Evolutionary conservation across 2,888 invertebrate genomes (phyloP), one percentile per base, ranked within the genome.

Genomic region (Cheilosia vulpina): DNA sequence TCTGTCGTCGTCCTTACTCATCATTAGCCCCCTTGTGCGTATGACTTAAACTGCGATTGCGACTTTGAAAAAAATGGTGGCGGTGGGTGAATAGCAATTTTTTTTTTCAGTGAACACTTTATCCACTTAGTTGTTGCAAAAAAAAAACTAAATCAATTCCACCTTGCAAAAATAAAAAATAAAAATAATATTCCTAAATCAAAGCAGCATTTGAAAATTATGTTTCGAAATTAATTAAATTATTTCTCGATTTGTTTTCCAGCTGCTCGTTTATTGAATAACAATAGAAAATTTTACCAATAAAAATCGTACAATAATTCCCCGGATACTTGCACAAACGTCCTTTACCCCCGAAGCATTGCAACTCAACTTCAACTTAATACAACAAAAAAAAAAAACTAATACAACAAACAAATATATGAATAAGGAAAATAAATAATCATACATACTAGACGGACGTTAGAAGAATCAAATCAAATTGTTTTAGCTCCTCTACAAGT

Each of bases 241-340:
- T 50, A 17, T 53, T 53, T 76, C 55, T 66, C 15, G 15, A 57
- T 47, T 76, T 77, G 5, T 77, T 82, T 82, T 83, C 83, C 83
- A 83, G 83, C 66, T 83, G 73, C 60, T 82, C 53, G 66, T 57
- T 68, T 34, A 60, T 47, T 17, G 65, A 53, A 41, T 27, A 38
- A 50, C 24, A 62, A 78, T 63, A 34, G 15, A 31, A 53, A 55
- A 27, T 13, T 13, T 4, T 13, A 31, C 9, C 38, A 38, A 38
- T 38, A 38, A 38, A 38, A 38, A 13, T 13, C 57, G 27, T 31
- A 55, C 53, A 75, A 69, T 47, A 80, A 71, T 17, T 24, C 24
- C 13, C 62, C 53, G 73, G 66, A 68, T 66, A 47, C 13, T 41
- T 68, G 80, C 80, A 81, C 68, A 63, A 6, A 11, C 41, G 47